Percentiles rank a stretch among this genome's conserved stretches.
Evolutionary conservation across 2,113 vertebrate genomes (phyloP).

Genomic region (Pleuronectes platessa): DNA sequence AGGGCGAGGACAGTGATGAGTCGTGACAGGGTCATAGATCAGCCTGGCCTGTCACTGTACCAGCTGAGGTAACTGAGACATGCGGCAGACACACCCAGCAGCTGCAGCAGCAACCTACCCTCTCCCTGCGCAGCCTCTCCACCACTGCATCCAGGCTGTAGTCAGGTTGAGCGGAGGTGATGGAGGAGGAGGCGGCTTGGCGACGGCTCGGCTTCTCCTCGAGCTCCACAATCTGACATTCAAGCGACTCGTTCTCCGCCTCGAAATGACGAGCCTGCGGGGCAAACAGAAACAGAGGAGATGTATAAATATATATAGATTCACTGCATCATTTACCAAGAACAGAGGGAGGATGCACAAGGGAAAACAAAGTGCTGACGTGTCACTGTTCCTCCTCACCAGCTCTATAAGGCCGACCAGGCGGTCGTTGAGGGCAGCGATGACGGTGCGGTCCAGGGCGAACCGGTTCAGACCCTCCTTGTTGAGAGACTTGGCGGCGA

Average conservation of each 20-base stretch:
- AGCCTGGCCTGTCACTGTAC: slow-evolving; percentile 10
- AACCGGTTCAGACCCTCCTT: slow-evolving; percentile 68
- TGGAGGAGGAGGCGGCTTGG: slow-evolving; percentile 3
- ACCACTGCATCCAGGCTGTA: slow-evolving; percentile 73
- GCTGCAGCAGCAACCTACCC: slow-evolving; percentile 59
- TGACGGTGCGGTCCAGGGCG: slow-evolving; percentile 69
- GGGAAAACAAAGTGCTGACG: not conserved
- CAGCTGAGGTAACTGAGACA: slow-evolving; percentile 18
- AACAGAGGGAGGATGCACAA: not conserved
- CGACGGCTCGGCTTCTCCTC: slow-evolving; percentile 49
- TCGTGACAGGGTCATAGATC: slow-evolving; percentile 17
- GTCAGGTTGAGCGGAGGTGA: slow-evolving; percentile 29
- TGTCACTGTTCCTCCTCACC: slow-evolving; percentile 66
- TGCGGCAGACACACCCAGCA: slow-evolving; percentile 46
- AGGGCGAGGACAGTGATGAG: slow-evolving; percentile 33
- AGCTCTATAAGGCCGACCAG: slow-evolving; percentile 78
- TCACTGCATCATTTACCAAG: slow-evolving; percentile 1
- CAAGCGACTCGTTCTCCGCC: slow-evolving; percentile 79
- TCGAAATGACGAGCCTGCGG: slow-evolving; percentile 76
- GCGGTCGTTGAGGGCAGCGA: slow-evolving; percentile 80
- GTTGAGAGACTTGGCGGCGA: slow-evolving; percentile 68
- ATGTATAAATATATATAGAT: not conserved
- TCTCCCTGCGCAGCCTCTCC: slow-evolving; percentile 73
- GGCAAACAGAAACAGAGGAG: not conserved
- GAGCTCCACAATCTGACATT: slow-evolving; percentile 73